Base-by-base conservation (phyloP, 2,797 vertebrate genomes). In the Melanogrammus aeglefinus region DNA sequence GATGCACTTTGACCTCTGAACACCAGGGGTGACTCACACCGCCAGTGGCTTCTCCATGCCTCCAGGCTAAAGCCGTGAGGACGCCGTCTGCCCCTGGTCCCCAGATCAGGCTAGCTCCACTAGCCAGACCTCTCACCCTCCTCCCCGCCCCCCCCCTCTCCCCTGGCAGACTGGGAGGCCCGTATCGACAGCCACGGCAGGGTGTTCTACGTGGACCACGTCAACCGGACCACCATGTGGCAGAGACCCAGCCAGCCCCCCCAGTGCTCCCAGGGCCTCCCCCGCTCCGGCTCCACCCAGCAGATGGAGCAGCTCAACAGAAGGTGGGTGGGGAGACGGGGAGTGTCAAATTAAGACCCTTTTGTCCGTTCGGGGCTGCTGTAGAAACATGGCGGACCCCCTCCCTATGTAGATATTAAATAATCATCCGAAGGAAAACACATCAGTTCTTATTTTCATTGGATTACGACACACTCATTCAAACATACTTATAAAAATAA, bases 221-320 rank as follows among this genome's bases (percentile, higher is more conserved):
- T 98, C 81, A 98, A 98, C 92, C 94, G 97, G 41, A 99, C 96
- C 21, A 99, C 98, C 13, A 99, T 97, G 3, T 99, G 98, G 98
- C 97, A 98, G 90, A 94, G 96, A 12, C 98, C 98, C 1, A 96
- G 93, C 0, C 88, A 96, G 0, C 89, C 95, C 0, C 90, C 94
- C 39, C 96, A 96, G 2, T 96, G 95, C 0, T 93, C 93, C 87
- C 86, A 90, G 0, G 93, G 96, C 44, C 95, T 99, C 87, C 95
- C 94, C 69, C 94, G 96, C 57, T 98, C 97, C 0, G 95, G 95
- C 72, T 99, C 98, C 83, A 91, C 95, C 78, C 98, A 99, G 90
- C 97, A 99, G 94, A 99, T 99, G 98, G 97, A 99, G 81, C 97
- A 99, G 74, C 96, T 99, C 80, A 99, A 99, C 92, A 93, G 96